phyloP scores from a whole-genome alignment of 2,797 vertebrate species.

The Brachyrhaphis roseni region DNA sequence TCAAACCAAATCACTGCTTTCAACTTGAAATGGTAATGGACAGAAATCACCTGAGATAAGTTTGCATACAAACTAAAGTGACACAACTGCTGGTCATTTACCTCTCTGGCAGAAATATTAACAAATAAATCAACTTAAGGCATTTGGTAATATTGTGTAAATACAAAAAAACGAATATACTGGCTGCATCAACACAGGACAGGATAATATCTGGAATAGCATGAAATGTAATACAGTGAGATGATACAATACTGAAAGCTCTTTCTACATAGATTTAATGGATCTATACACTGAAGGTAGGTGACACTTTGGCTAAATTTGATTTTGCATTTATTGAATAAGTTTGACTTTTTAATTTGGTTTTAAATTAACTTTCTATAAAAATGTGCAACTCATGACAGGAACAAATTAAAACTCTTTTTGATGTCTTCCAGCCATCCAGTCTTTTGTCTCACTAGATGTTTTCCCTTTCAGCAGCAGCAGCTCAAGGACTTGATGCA shows the following conservation, averaged over 20 bases:
- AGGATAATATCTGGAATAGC: constrained; percentile 33
- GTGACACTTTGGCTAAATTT: background rate
- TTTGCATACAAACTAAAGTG: constrained; percentile 69
- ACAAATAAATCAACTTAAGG: constrained; percentile 59
- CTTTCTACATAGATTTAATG: constrained; percentile 5
- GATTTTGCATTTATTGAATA: background rate
- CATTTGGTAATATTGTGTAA: constrained; percentile 49
- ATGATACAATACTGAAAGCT: constrained; percentile 23
- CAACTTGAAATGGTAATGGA: constrained; percentile 46
- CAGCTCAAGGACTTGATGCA: background rate
- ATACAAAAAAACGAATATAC: constrained; percentile 28
- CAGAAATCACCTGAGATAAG: constrained; percentile 79
- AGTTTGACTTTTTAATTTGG: background rate
- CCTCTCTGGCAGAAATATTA: constrained; percentile 35
- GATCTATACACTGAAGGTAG: background rate
- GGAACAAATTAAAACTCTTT: background rate
- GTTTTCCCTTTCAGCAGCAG: constrained; percentile 7
- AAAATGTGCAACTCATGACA: background rate
- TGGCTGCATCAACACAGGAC: constrained; percentile 20
- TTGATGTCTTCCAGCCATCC: background rate
- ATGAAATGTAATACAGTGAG: constrained; percentile 25
- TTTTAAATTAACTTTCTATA: background rate
- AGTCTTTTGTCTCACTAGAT: constrained; percentile 5
- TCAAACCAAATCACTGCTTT: constrained; percentile 22
- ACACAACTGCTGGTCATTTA: constrained; percentile 41